Conservation (phyloP, 2,888 invertebrate genomes). For the Neoaliturus tenellus region DNA sequence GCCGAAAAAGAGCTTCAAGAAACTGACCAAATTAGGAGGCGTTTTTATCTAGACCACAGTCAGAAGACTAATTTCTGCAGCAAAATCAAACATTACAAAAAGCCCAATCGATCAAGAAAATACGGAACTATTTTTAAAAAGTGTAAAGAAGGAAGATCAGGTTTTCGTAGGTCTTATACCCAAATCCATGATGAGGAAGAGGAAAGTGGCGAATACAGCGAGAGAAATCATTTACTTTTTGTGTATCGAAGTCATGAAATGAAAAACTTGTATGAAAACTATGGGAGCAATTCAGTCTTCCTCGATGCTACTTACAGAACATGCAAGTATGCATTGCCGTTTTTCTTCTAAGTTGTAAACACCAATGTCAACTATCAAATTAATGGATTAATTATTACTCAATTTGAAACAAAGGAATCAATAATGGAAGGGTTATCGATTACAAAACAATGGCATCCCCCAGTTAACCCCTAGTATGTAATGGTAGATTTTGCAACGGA, state of each 20-base stretch:
- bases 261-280: not conserved
- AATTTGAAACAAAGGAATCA: conserved; percentile 13
- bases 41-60: not conserved
- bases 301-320: conserved; percentile 29
- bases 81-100: not conserved
- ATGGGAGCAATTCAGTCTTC: conserved; percentile 3
- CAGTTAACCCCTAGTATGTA: not conserved
- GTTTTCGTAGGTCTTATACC: conserved; percentile 17
- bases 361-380: conserved; percentile 37
- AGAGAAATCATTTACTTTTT: not conserved
- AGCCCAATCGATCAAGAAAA: conserved; percentile 29
- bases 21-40: not conserved
- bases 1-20: conserved; percentile 6
- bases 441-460: not conserved
- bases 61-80: not conserved
- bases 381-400: conserved; percentile 19
- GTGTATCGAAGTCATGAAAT: conserved; percentile 30
- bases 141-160: not conserved
- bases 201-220: not conserved
- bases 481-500: conserved; percentile 31
- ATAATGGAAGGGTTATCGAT: not conserved
- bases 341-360: conserved; percentile 1
- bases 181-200: not conserved
- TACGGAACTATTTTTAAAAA: not conserved
- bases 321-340: conserved; percentile 31